Evolutionary conservation across 2,113 vertebrate species (phyloP).

Genomic region (Scolopax mira): DNA sequence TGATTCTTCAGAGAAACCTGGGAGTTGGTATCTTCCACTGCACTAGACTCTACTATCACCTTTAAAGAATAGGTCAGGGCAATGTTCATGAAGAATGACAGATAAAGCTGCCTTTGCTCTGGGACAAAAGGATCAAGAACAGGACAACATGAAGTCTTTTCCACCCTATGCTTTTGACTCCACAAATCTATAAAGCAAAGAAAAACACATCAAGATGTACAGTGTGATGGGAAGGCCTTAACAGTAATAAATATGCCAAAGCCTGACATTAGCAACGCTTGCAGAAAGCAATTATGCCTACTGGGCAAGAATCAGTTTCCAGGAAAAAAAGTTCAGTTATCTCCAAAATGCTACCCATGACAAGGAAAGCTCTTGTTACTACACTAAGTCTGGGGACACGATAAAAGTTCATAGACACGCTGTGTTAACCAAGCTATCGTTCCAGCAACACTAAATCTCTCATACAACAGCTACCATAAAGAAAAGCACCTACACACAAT

Average conservation of each 20-base stretch:
- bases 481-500: not conserved
- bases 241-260: not conserved
- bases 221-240: not conserved
- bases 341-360: not conserved
- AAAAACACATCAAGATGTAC: not conserved
- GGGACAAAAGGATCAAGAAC: not conserved
- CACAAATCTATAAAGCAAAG: not conserved
- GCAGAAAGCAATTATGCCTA: not conserved
- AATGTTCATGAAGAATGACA: not conserved
- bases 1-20: not conserved
- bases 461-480: not conserved
- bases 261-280: not conserved
- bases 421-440: not conserved
- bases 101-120: not conserved
- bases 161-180: not conserved
- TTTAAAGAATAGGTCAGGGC: not conserved
- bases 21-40: not conserved
- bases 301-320: not conserved
- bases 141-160: not conserved
- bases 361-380: not conserved
- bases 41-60: not conserved
- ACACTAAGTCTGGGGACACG: not conserved
- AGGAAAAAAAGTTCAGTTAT: not conserved
- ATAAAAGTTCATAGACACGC: not conserved
- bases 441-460: not conserved